Conservation (phyloP, 2,888 invertebrate genomes). For the Plusia festucae region DNA sequence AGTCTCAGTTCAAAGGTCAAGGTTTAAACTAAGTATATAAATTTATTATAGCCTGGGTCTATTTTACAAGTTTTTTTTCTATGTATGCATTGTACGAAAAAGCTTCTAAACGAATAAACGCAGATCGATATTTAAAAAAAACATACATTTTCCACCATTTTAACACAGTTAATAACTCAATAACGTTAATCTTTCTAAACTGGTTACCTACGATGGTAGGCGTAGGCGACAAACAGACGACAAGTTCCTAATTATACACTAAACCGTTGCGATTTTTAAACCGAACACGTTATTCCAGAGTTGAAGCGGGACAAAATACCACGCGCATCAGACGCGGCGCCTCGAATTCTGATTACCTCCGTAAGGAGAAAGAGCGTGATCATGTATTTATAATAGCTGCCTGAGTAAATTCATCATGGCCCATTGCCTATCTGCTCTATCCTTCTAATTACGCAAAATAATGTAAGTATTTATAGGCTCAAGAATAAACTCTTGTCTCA, state of each 20-base stretch:
- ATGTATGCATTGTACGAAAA: neutral
- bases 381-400: constrained; percentile 17
- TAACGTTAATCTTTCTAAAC: constrained; percentile 22
- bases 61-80: neutral
- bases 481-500: neutral
- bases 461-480: too few species aligned
- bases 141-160: neutral
- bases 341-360: constrained; percentile 46
- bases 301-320: constrained; percentile 44
- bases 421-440: neutral
- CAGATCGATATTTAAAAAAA: neutral
- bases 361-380: constrained; percentile 40
- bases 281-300: constrained; percentile 20
- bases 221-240: constrained; percentile 8
- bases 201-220: constrained; percentile 21
- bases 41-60: neutral
- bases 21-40: neutral
- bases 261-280: constrained; percentile 34
- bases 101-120: too few species aligned
- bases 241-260: constrained; percentile 25
- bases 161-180: constrained; percentile 3
- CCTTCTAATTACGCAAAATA: too few species aligned
- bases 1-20: neutral
- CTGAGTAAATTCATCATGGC: neutral
- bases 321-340: constrained; percentile 26